phyloP scores from a whole-genome alignment of 2,797 vertebrate species.

The Danio kyathit region DNA sequence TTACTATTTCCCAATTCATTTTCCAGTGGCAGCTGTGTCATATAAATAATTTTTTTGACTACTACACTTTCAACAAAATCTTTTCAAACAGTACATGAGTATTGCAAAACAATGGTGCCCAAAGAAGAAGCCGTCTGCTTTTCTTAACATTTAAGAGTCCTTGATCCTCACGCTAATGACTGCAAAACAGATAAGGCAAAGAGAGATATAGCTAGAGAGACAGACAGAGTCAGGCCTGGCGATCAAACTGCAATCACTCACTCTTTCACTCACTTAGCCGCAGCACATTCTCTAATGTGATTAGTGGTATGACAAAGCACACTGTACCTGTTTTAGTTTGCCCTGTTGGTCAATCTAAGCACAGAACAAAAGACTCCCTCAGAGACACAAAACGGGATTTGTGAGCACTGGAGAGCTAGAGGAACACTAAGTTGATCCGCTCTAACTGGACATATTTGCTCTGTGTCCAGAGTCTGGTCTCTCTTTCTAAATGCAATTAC shows the following conservation, averaged over 20 bases:
- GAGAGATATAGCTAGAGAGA: not conserved
- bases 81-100: not conserved
- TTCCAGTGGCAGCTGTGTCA: not conserved
- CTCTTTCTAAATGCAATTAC: slow-evolving; percentile 70
- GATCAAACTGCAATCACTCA: slow-evolving; percentile 44
- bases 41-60: not conserved
- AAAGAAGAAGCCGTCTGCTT: slow-evolving; percentile 1
- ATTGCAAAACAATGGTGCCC: slow-evolving; percentile 14
- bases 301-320: slow-evolving; percentile 50
- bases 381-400: slow-evolving; percentile 54
- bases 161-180: slow-evolving; percentile 13
- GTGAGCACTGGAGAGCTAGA: slow-evolving; percentile 27
- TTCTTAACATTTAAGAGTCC: slow-evolving; percentile 14
- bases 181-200: slow-evolving; percentile 15
- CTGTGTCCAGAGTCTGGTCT: slow-evolving; percentile 60
- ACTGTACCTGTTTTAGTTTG: slow-evolving; percentile 45
- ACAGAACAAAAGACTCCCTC: slow-evolving; percentile 45
- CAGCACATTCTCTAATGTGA: slow-evolving; percentile 41
- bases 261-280: slow-evolving; percentile 40
- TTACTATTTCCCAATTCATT: not conserved
- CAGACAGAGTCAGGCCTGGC: slow-evolving; percentile 8
- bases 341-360: slow-evolving; percentile 39
- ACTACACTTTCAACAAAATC: not conserved
- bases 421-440: slow-evolving; percentile 41
- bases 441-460: slow-evolving; percentile 47